Evolutionary conservation across 1,140 invertebrate species (phyloP), one percentile per base, ranked within the genome.

Genomic region (Macrosteles quadrilineatus): DNA sequence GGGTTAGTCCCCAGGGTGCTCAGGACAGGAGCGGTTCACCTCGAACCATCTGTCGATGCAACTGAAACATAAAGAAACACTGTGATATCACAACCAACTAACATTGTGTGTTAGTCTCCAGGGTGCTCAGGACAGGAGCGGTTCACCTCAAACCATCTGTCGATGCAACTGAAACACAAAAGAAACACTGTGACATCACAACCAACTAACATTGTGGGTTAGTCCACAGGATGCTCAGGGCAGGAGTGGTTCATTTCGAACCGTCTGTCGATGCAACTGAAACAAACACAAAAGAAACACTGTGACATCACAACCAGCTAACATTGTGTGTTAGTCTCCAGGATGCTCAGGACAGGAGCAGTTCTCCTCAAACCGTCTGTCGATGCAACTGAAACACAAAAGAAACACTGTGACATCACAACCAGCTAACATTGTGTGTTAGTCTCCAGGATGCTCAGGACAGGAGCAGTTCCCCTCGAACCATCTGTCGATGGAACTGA

Each of bases 41-140:
- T 97, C 92, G 86, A 98, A 97, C 96, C 96, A 98, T 83, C 92
- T 89, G 84, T 98, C 95, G 82, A 97, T 96, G 85, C 95, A 97
- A 81, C 93, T 95, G 83, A 25, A 87, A 85, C 74, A 76, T n/a
- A n/a, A n/a, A n/a, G n/a, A n/a, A n/a, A n/a, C n/a, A n/a, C n/a
- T n/a, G n/a, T n/a, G n/a, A n/a, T n/a, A n/a, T n/a, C n/a, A n/a
- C n/a, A n/a, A n/a, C n/a, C n/a, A n/a, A n/a, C n/a, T n/a, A n/a
- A 72, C n/a, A n/a, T n/a, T n/a, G n/a, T n/a, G 62, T 64, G 62
- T 75, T 90, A 95, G 85, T 97, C 95, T 74, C 91, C 90, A 73
- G 96, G 96, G 85, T 98, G 96, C 83, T 97, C 95, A 31, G 95
- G 95, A 85, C 95, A 98, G 73, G 93, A 96, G 81, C 95, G 90